Base-by-base conservation (phyloP, 2,113 vertebrate species). In the Heloderma charlesbogerti region DNA sequence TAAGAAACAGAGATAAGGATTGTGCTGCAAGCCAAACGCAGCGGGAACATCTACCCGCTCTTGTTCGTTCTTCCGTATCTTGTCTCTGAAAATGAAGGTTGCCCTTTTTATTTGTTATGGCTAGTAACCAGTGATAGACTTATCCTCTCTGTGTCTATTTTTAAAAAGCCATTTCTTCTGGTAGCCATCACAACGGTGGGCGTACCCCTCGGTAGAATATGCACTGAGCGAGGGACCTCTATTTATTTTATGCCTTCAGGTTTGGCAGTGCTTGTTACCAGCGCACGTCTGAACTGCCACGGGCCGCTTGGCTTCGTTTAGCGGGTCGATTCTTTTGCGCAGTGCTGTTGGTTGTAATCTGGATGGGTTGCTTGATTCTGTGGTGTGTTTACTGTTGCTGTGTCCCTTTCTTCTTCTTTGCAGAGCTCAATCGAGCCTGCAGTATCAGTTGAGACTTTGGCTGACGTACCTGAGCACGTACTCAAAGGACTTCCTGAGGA, bases 401-500 rank as follows among this genome's bases (percentile, higher is more conserved):
- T 34, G 94, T 90, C 63, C 96, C 81, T 75, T 69, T 84, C 27
- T 91, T 90, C 16, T 96, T 63, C 72, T 89, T 95, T 92, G 51
- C 34, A 98, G 98, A 96, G 43, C 94, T 18, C 95, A 83, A 40
- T 88, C 48, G 97, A 97, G n/a, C 71, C 96, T 96, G 22, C 89
- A 89, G 95, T 92, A 20, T 3, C 94, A 89, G 94, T 96, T 2
- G 98, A 98, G 96, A 97, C 95, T 63, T 95, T 98, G 91, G 96
- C 96, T 3, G 96, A 97, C 87, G 97, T 98, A 29, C 98, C 98
- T 71, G 97, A 97, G n/a, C 97, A 98, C 0, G 96, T 98, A 57
- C 93, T 97, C 2, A 95, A 97, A 92, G 98, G 97, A 34, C 98
- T 98, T 95, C 98, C 98, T 0, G 98, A 98, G 95, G 98, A 98